These are phyloP conservation scores for Linnaemya vulpina DNA, from an alignment of 2,888 invertebrate genomes.

Conservation along the genomic window DNA sequence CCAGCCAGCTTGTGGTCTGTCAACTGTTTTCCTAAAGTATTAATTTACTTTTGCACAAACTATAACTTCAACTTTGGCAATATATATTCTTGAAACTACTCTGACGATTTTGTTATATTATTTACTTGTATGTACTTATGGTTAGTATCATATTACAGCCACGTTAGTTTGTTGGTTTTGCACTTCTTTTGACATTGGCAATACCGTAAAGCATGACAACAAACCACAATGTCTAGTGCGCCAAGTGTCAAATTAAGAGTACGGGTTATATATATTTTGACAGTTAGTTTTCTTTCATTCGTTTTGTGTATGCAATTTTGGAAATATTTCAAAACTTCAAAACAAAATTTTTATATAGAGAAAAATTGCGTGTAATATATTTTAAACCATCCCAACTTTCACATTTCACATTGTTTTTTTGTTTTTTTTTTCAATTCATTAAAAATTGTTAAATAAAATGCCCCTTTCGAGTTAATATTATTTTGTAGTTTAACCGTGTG, in stretches of 20 bases:
- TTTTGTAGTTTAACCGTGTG: not conserved
- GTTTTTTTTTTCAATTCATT: no score
- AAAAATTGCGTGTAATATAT: constrained; percentile 61
- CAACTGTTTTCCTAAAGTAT: not conserved
- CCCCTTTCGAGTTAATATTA: constrained; percentile 6
- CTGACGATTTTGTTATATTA: not conserved
- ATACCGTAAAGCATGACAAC: constrained; percentile 8
- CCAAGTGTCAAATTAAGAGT: constrained; percentile 19
- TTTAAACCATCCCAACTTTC: constrained; percentile 65
- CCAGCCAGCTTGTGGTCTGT: constrained; percentile 4
- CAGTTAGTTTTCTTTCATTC: not conserved
- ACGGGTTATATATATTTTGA: not conserved
- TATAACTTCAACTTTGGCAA: not conserved
- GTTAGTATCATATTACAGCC: not conserved
- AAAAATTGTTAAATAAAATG: constrained; percentile 1
- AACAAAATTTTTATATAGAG: not conserved
- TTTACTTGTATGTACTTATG: not conserved
- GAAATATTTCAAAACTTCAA: constrained; percentile 10
- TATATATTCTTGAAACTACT: constrained; percentile 1
- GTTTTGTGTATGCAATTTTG: not conserved
- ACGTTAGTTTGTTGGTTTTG: not conserved
- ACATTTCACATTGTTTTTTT: constrained; percentile 56
- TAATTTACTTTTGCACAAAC: constrained; percentile 6
- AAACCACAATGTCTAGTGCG: constrained; percentile 24
- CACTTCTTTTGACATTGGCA: constrained; percentile 37